Evolutionary conservation across 2,113 vertebrate genomes (phyloP), one percentile per base, ranked within the genome.

Genomic region (Spea multiplicata): DNA sequence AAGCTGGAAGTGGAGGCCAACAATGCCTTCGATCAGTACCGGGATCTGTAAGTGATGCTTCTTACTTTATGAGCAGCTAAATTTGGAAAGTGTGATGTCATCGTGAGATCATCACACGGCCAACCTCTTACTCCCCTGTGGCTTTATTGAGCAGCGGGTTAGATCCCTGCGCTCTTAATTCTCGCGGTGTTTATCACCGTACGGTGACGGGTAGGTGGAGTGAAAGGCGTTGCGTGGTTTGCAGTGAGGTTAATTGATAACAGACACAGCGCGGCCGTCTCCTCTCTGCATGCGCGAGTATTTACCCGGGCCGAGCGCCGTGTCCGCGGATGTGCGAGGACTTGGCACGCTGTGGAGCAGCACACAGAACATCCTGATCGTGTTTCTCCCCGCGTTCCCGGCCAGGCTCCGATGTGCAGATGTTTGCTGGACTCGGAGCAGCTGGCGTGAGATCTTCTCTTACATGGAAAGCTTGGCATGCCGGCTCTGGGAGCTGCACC

Each of bases 1-100:
- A 99, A 99, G 88, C 94, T 99, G 61, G 97, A 99, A 89, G 93
- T 99, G 74, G 97, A 99, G 88, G 97, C 97, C 87, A 99, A 99
- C 88, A 98, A 98, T 52, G 97, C 97, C 90, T 99, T 99, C 5
- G 97, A 99, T 92, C 97, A 99, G 91, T 99, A 99, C 91, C 94
- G 97, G 95, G 97, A 99, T 88, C 93, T 99, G 95, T 96, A 90
- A 87, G 95, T 93, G 71, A 13, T 79, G 47, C 67, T 30, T 57
- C 44, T 30, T 30, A 30, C 30, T 30, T 30, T 2, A 30, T 30
- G 30, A 2, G 30, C 30, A 30, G 30, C 30, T 30, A 30, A 30
- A 30, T 30, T 30, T 30, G 30, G 4, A 64, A 83, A 67, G 10
- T 77, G 84, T 83, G 85, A 85, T 86, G 83, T 80, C 85, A 72